Evolutionary conservation across 2,888 invertebrate species (phyloP), one percentile per base, ranked within the genome.

Genomic region (Lasioglossum malachurum): DNA sequence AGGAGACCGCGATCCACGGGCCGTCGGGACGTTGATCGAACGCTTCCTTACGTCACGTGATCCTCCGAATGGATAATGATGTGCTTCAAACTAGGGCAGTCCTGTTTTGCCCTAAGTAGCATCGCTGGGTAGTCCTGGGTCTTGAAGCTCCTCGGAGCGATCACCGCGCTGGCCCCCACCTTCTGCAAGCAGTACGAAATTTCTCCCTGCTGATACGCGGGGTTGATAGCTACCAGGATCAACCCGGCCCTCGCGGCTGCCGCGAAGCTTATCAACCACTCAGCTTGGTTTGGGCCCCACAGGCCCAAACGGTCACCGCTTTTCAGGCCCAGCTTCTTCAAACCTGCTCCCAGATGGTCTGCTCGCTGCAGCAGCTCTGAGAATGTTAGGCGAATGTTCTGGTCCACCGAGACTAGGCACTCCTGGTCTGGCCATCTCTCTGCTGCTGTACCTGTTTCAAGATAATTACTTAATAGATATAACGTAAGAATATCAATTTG

Each of bases 261-360:
- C 93, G 97, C 95, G 94, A 97, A 97, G 0, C 97, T 95, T 0
- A 98, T 91, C 84, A 97, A 96, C 98, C 98, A 99, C 93, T 98
- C 97, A 72, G 96, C 94, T 57, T 96, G 96, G 95, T 98, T 98
- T 0, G 98, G 98, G 0, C 97, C 97, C 97, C 98, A 98, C 38
- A 98, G 96, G 0, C 97, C 98, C 4, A 99, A 93, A 14, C 97
- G 95, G 93, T 98, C 98, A 0, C 98, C 98, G 46, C 95, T 96
- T 80, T 96, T 94, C 31, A 98, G 92, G 0, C 98, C 98, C 41
- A 98, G 92, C 64, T 96, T 96, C n/a, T 96, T 91, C 0, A 98
- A 96, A 1, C 98, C 97, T 1, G 97, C 97, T 0, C 98, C 98
- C 5, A 98, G 93, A 79, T 96, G 96, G 93, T 98, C 97, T 0